Evolutionary conservation across 2,113 vertebrate genomes (phyloP), one percentile per base, ranked within the genome.

Genomic region (Cebus imitator): DNA sequence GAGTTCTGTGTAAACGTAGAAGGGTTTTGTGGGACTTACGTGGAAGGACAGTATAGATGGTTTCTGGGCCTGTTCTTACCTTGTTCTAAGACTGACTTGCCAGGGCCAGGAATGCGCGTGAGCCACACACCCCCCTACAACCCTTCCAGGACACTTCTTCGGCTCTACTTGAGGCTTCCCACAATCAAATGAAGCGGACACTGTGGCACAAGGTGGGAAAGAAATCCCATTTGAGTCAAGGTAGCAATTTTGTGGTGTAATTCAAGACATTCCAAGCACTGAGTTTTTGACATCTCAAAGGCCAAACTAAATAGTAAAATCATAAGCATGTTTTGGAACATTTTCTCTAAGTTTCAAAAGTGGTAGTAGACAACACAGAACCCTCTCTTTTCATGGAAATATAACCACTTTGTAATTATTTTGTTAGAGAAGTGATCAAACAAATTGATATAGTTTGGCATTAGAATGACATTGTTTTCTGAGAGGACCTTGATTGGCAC

Each of bases 71-170:
- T 0, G 43, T 1, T 6, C 52, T 97, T 98, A 99, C 99, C 91
- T 99, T 92, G 98, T 99, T 40, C 99, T 98, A 11, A 99, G 99
- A 95, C 99, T 99, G 98, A 99, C 98, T 92, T 99, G 99, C 99
- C 99, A 99, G 52, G 99, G 99, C 99, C 99, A 99, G 4, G 99
- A 99, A 94, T 99, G 97, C 4, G 99, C 85, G 82, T 98, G 98
- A 0, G 99, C 99, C 92, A 98, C 32, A 45, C 99, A 99, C 3
- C 99, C 99, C 13, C 99, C 99, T 2, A 99, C 99, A n/a, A 99
- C 98, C 73, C 99, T 99, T 40, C 99, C 99, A 23, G 99, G 98
- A 83, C 99, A 99, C 20, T 99, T 95, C 94, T 98, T 99, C 3
- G 99, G 99, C 82, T 98, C 99, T 97, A 79, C 87, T 45, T 96